These are phyloP conservation scores for Archips xylosteana DNA, from an alignment of 2,888 invertebrate species.

Conservation along the genomic window DNA sequence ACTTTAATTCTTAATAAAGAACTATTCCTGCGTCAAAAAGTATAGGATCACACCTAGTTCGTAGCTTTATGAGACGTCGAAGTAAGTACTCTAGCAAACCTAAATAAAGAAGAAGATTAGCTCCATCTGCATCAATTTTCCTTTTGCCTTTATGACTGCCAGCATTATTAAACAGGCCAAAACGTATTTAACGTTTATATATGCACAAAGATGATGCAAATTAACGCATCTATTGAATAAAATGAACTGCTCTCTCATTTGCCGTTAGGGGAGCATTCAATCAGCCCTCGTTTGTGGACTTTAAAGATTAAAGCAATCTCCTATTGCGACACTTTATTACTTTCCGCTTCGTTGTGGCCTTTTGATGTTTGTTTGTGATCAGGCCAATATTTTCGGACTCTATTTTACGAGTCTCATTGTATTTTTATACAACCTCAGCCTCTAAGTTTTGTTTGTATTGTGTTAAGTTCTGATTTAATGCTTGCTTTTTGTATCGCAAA, in stretches of 20 bases:
- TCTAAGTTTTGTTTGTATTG: conserved; percentile 22
- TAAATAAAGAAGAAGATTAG: neutral
- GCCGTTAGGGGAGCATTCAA: conserved; percentile 76
- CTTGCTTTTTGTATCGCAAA: neutral
- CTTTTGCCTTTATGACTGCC: neutral
- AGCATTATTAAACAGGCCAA: conserved; percentile 18
- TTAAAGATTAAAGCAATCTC: conserved; percentile 82
- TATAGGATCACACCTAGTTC: too few relatives aligned
- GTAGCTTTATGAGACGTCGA: too few relatives aligned
- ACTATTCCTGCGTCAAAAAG: too few relatives aligned
- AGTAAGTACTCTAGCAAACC: too few relatives aligned
- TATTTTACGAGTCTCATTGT: conserved; percentile 51
- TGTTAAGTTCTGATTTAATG: neutral
- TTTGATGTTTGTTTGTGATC: conserved; percentile 80
- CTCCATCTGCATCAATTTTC: neutral
- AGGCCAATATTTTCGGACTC: conserved; percentile 62
- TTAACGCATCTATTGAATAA: conserved; percentile 80
- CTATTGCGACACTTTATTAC: conserved; percentile 81
- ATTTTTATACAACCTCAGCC: conserved; percentile 39
- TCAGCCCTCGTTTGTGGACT: conserved; percentile 77
- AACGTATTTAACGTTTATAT: conserved; percentile 42
- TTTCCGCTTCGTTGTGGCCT: conserved; percentile 76
- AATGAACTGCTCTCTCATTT: conserved; percentile 78
- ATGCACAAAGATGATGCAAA: conserved; percentile 78
- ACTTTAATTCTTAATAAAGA: too few relatives aligned